A percentile compares a stretch with the other conserved stretches of the same genome.
phyloP scores from a whole-genome alignment of 1,140 invertebrate genomes.

The Lordiphosa collinella region DNA sequence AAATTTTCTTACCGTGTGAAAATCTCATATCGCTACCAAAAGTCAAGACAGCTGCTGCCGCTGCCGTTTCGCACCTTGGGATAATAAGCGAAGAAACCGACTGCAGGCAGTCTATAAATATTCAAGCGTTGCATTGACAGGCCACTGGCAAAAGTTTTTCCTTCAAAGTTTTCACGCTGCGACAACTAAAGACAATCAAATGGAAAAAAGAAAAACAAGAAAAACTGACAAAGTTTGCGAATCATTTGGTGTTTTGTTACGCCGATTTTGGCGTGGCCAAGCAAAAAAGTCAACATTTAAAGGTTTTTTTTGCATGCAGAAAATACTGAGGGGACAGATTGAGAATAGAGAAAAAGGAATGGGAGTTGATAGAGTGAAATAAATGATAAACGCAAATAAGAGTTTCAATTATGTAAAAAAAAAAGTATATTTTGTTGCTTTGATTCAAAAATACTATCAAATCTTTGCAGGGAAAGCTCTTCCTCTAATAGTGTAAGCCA shows the following conservation, averaged over 20 bases:
- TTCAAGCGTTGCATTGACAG: conserved; percentile 42
- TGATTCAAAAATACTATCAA: too few relatives aligned
- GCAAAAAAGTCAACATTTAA: conserved; percentile 1
- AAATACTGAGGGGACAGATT: not conserved
- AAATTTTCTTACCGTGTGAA: conserved; percentile 43
- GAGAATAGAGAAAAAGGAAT: not conserved
- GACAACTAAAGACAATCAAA: conserved; percentile 33
- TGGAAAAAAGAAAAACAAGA: conserved; percentile 10
- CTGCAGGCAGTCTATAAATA: conserved; percentile 38
- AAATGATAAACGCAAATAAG: too few relatives aligned
- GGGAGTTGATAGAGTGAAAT: not conserved
- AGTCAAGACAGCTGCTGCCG: conserved; percentile 30
- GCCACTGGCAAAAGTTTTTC: conserved; percentile 26
- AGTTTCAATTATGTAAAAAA: not conserved
- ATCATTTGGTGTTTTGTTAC: conserved; percentile 19
- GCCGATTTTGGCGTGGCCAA: conserved; percentile 29
- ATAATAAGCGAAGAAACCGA: not conserved
- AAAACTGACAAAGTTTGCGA: conserved; percentile 20
- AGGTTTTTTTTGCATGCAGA: conserved; percentile 16
- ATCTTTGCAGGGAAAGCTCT: too few relatives aligned
- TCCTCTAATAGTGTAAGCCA: too few relatives aligned
- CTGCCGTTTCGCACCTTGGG: not conserved
- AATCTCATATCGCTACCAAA: conserved; percentile 3
- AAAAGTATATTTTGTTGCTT: too few relatives aligned
- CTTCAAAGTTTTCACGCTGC: conserved; percentile 21